Conservation (phyloP, 2,113 vertebrate species). For the Chinchilla lanigera region DNA sequence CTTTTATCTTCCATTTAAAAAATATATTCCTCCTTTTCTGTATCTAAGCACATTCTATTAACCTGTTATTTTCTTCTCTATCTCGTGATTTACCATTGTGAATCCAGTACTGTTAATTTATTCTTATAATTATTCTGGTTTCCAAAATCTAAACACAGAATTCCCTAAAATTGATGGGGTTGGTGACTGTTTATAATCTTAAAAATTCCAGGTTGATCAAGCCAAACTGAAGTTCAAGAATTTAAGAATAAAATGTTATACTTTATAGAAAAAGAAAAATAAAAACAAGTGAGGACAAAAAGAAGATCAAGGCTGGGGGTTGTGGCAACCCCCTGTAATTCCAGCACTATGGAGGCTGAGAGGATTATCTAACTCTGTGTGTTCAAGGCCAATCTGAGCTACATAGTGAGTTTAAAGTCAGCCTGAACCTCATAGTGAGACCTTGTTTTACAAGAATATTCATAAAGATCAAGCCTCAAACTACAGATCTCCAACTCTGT, state of each 20-base stretch:
- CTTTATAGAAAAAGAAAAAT: neutral
- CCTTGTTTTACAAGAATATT: too few species aligned
- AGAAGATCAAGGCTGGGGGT: neutral
- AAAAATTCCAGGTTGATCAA: neutral
- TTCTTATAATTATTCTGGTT: neutral
- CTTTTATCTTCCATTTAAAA: neutral
- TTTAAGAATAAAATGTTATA: neutral
- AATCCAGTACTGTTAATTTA: neutral
- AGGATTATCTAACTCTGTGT: neutral
- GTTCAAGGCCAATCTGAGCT: neutral
- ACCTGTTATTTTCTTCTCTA: neutral
- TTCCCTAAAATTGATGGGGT: accelerated
- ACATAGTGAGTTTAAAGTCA: neutral
- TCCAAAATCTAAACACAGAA: neutral
- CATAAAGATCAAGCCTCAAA: neutral
- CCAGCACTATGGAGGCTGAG: neutral
- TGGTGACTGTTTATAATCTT: neutral
- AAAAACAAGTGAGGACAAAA: neutral
- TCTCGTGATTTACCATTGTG: neutral
- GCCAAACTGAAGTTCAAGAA: neutral
- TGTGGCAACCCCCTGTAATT: neutral
- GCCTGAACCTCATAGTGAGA: neutral
- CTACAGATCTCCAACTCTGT: neutral
- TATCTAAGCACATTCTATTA: neutral
- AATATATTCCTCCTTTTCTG: neutral